Base-by-base conservation (phyloP, 2,888 invertebrate species). In the Podabrus alpinus region DNA sequence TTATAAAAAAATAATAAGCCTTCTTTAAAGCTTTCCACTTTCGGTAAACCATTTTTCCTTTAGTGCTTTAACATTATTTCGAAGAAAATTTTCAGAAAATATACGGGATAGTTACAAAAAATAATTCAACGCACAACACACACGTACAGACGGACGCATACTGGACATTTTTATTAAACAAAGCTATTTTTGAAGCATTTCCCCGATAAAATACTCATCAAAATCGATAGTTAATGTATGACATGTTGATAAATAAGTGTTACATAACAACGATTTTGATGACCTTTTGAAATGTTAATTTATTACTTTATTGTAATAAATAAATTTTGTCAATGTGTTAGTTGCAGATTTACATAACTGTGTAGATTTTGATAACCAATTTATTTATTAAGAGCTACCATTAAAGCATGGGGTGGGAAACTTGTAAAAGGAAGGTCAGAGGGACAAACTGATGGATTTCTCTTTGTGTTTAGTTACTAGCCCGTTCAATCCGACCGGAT, bases 401-500 rank as follows among this genome's bases (percentile, higher is more conserved):
- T 64, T 19, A 75, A 70, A 69, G 66, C 69, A 68, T 72, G 70
- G 78, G 75, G 75, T 72, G 72, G 72, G 71, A 74, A 70, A 71
- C 66, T 73, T 77, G 75, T 72, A 80, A 82, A 81, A 81, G 83
- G 81, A 84, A 84, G 83, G 83, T 82, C 82, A 82, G 83, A 84
- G 84, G 84, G 84, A 82, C 82, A 82, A 79, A 79, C 81, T 83
- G 84, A 84, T 83, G 83, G 83, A 83, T 82, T 83, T 83, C 83
- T 82, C 85, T 82, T 86, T 86, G 86, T 86, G 84, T 82, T 82
- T 84, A 83, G 81, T 82, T 85, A 85, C 81, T 85, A 83, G 84
- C 77, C 84, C 84, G 85, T 84, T 81, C 81, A 81, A 78, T 77
- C 77, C 80, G 81, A 84, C 85, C 86, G 85, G 85, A 85, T 84